Conservation (phyloP, 2,797 vertebrate species). For the Momotus momota region DNA sequence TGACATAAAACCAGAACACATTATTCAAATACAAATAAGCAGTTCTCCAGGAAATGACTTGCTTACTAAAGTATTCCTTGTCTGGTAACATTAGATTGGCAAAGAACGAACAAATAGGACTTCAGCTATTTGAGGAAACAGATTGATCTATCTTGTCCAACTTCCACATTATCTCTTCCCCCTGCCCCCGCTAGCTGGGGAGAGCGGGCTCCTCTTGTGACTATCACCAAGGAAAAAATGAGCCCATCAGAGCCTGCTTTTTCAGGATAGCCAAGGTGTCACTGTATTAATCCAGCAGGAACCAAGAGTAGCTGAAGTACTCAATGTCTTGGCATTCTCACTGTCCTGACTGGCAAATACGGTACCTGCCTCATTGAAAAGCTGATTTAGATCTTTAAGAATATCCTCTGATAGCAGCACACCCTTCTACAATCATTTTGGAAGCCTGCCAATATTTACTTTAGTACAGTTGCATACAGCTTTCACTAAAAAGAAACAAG, state of each 20-base stretch:
- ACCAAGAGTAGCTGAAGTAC: not conserved
- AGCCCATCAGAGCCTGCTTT: not conserved
- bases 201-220: not conserved
- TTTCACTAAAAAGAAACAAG: not conserved
- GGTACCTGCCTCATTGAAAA: not conserved
- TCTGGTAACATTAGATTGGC: not conserved
- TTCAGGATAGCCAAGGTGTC: not conserved
- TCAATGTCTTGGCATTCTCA: not conserved
- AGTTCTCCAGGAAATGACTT: not conserved
- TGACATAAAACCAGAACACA: not conserved
- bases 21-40: not conserved
- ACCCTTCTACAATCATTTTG: not conserved
- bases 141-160: not conserved
- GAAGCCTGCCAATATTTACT: not conserved
- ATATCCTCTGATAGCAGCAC: not conserved
- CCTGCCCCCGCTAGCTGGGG: accelerated
- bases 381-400: not conserved
- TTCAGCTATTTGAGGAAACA: not conserved
- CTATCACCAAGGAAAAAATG: accelerated
- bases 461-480: not conserved
- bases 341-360: not conserved
- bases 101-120: not conserved
- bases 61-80: not conserved
- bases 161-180: not conserved
- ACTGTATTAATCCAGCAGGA: not conserved